Conservation (phyloP, 1,140 invertebrate species). For the Diabrotica undecimpunctata region DNA sequence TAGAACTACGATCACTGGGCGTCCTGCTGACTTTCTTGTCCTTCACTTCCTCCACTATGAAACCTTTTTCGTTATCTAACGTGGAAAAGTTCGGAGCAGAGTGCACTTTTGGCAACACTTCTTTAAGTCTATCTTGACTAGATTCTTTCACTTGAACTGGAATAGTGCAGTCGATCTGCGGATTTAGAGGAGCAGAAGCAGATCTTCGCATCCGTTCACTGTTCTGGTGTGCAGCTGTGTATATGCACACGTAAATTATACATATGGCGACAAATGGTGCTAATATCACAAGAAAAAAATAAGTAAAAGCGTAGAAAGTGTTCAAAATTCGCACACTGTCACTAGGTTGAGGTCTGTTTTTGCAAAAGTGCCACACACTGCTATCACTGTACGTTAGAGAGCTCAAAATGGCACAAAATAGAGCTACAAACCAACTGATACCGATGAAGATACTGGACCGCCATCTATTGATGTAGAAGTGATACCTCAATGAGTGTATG, state of each 20-base stretch:
- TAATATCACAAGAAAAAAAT: constrained; percentile 60
- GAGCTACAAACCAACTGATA: constrained; percentile 62
- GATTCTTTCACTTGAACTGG: not conserved
- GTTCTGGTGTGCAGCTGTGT: constrained; percentile 66
- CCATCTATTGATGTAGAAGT: constrained; percentile 69
- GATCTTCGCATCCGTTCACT: constrained; percentile 62
- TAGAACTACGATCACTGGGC: constrained; percentile 47
- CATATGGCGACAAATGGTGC: constrained; percentile 64
- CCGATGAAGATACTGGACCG: constrained; percentile 68
- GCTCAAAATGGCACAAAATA: constrained; percentile 51
- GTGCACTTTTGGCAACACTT: constrained; percentile 39
- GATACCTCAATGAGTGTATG: constrained; percentile 80
- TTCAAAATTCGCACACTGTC: constrained; percentile 28
- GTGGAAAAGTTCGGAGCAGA: constrained; percentile 40
- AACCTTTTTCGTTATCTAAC: constrained; percentile 21
- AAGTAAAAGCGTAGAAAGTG: constrained; percentile 49
- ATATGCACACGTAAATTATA: constrained; percentile 70
- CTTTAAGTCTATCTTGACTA: constrained; percentile 11
- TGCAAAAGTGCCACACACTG: constrained; percentile 52
- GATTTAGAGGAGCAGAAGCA: constrained; percentile 30
- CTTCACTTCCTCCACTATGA: constrained; percentile 14
- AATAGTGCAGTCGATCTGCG: constrained; percentile 26
- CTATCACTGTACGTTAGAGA: constrained; percentile 44
- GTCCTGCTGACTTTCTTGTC: constrained; percentile 35
- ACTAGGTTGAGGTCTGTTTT: constrained; percentile 45